Evolutionary conservation across 2,113 vertebrate genomes (phyloP).

Genomic region (Carassius gibelio): DNA sequence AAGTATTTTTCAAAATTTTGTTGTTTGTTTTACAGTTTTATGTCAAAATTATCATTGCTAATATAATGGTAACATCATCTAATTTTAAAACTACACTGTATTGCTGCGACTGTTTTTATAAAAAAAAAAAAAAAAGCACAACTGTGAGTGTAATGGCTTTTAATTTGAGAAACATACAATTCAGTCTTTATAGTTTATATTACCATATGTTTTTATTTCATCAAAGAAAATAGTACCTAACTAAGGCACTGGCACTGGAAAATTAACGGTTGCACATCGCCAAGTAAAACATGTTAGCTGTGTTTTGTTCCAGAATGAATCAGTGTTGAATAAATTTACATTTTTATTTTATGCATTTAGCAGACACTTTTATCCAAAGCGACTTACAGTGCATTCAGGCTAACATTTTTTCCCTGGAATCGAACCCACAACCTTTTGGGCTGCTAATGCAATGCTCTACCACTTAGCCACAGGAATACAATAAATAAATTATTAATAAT

Average conservation of each 20-base stretch:
- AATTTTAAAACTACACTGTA: neutral
- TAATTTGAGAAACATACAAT: neutral
- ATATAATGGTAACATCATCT: neutral
- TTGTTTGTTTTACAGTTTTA: neutral
- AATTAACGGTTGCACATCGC: neutral
- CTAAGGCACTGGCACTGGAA: neutral
- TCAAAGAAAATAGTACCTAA: neutral
- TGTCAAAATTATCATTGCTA: neutral
- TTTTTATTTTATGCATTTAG: too few relatives aligned
- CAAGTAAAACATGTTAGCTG: neutral
- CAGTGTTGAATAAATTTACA: neutral
- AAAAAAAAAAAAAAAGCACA: too few relatives aligned
- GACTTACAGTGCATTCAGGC: too few relatives aligned
- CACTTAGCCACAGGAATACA: too few relatives aligned
- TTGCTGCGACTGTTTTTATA: neutral
- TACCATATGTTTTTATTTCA: neutral
- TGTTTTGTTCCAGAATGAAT: neutral
- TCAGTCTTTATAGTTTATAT: neutral
- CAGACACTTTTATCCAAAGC: too few relatives aligned
- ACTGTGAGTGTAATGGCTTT: neutral
- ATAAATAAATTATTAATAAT: too few relatives aligned
- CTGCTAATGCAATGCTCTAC: too few relatives aligned
- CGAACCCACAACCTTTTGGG: too few relatives aligned
- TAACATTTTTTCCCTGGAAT: too few relatives aligned
- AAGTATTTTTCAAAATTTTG: neutral